These are phyloP conservation scores for Geotria australis DNA, from an alignment of 2,797 vertebrate species.

Conservation along the genomic window DNA sequence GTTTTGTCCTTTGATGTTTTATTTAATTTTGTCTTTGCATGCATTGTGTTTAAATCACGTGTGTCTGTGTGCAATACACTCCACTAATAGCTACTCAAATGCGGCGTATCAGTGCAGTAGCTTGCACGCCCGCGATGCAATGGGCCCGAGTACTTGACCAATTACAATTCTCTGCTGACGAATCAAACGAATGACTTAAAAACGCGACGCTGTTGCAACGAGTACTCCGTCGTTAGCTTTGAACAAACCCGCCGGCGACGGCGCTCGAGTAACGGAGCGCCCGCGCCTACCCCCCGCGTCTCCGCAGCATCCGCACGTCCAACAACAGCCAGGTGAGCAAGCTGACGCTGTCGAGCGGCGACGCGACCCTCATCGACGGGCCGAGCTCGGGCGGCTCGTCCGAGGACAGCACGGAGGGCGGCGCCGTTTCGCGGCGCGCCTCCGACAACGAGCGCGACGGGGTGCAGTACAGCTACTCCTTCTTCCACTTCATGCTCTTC, in stretches of 20 bases:
- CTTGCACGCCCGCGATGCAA: too few species aligned
- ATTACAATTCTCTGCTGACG: too few species aligned
- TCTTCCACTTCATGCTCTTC: conserved; percentile 98
- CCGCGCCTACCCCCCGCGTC: background rate
- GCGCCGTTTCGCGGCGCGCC: conserved; percentile 24
- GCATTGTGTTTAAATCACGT: background rate
- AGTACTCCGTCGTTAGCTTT: too few species aligned
- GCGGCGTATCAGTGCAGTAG: too few species aligned
- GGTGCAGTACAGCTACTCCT: conserved; percentile 86
- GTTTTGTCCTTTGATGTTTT: background rate
- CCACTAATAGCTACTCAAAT: too few species aligned
- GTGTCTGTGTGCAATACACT: too few species aligned
- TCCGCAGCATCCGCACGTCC: conserved; percentile 56
- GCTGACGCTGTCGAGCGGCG: conserved; percentile 63
- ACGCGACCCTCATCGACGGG: conserved; percentile 69
- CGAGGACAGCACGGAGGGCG: conserved; percentile 25
- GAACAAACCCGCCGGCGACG: too few species aligned
- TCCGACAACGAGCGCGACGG: conserved; percentile 76
- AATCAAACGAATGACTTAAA: too few species aligned
- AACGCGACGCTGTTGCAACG: too few species aligned
- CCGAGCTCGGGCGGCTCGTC: conserved; percentile 23
- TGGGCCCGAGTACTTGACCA: too few species aligned
- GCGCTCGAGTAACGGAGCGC: too few species aligned
- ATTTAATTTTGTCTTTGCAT: background rate
- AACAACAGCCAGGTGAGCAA: conserved; percentile 83